phyloP scores from a whole-genome alignment of 2,888 invertebrate species.

The Eupithecia subumbrata region DNA sequence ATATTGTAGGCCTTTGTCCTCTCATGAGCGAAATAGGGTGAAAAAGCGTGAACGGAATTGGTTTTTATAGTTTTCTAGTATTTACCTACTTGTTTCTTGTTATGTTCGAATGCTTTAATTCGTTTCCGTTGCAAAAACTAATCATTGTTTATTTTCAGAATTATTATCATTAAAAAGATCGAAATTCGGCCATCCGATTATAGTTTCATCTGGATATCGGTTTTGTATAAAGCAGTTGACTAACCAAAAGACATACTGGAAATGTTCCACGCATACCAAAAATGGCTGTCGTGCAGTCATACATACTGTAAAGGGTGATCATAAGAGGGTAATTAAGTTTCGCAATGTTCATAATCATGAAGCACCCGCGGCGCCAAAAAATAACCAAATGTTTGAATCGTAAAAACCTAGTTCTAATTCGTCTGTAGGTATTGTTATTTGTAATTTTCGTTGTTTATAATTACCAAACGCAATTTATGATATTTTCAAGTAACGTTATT shows the following conservation, averaged over 20 bases:
- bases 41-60: no score
- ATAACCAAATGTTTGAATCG: not conserved
- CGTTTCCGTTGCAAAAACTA: not conserved
- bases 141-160: not conserved
- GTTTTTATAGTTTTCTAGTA: no score
- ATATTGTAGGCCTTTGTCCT: no score
- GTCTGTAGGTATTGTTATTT: no score
- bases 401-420: not conserved
- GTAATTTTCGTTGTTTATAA: no score
- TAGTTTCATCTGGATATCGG: not conserved
- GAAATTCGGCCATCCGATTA: not conserved
- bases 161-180: not conserved
- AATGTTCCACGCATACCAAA: slow-evolving; percentile 6
- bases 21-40: no score
- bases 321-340: not conserved
- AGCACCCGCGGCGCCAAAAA: not conserved
- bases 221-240: not conserved
- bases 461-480: no score
- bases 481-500: no score
- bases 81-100: not conserved
- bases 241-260: slow-evolving; percentile 18
- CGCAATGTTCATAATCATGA: slow-evolving; percentile 15
- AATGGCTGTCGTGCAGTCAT: slow-evolving; percentile 21
- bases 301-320: not conserved
- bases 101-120: not conserved